phyloP scores from a whole-genome alignment of 2,797 vertebrate genomes.

The Eleutherodactylus coqui region DNA sequence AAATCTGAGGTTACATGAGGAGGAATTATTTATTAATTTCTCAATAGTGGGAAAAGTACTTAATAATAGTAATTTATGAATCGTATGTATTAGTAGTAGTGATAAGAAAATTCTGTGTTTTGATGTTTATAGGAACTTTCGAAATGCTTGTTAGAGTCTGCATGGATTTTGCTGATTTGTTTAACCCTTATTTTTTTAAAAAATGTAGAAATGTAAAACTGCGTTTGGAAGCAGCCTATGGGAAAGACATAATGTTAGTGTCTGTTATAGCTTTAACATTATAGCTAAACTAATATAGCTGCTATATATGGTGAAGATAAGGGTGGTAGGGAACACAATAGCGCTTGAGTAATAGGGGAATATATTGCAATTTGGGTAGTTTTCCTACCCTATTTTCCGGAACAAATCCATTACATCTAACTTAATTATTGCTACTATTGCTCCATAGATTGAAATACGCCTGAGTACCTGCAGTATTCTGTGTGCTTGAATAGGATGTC shows the following conservation, averaged over 20 bases:
- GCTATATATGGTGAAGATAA: neutral
- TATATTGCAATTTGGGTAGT: neutral
- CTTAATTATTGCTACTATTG: neutral
- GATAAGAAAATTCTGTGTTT: neutral
- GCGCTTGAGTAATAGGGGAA: neutral
- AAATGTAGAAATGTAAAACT: too few species aligned
- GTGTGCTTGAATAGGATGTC: conserved; percentile 44
- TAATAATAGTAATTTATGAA: neutral
- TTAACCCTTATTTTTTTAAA: too few species aligned
- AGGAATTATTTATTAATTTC: neutral
- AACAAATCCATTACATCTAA: neutral
- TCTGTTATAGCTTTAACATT: neutral
- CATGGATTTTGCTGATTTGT: neutral
- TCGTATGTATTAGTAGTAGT: neutral
- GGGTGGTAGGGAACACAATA: neutral
- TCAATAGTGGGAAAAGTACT: neutral
- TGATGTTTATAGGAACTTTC: neutral
- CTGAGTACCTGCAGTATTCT: conserved; percentile 39
- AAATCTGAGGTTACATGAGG: neutral
- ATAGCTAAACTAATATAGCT: neutral
- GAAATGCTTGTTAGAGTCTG: neutral
- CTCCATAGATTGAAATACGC: conserved; percentile 11
- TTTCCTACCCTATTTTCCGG: neutral
- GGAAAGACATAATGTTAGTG: neutral
- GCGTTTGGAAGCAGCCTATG: too few species aligned